Conservation (phyloP, 1,140 invertebrate species). For the Ips typographus region DNA sequence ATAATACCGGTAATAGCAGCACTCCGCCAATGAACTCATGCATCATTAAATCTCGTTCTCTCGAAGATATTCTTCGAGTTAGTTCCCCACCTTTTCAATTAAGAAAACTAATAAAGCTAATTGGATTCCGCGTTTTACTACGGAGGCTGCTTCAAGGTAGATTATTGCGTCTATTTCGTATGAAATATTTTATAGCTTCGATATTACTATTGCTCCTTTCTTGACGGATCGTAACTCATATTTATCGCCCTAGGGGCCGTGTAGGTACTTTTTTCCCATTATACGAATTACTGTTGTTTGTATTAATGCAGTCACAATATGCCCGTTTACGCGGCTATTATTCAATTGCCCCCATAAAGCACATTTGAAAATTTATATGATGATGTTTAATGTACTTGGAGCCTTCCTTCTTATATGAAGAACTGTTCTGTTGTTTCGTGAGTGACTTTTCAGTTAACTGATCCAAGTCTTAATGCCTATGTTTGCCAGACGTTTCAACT, state of each 20-base stretch:
- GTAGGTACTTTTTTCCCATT: slow-evolving; percentile 2
- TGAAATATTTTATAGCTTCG: slow-evolving; percentile 16
- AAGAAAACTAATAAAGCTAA: slow-evolving; percentile 33
- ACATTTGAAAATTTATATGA: not conserved
- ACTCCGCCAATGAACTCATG: slow-evolving; percentile 21
- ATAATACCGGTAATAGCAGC: not conserved
- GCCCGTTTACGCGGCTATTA: slow-evolving; percentile 6
- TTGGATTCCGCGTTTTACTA: slow-evolving; percentile 26
- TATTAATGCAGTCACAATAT: slow-evolving; percentile 12
- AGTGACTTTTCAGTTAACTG: too few relatives aligned
- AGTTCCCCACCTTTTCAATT: slow-evolving; percentile 33
- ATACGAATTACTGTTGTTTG: not conserved
- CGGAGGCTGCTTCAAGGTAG: slow-evolving; percentile 7
- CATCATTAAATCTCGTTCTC: slow-evolving; percentile 28
- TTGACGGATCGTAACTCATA: not conserved
- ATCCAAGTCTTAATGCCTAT: too few relatives aligned
- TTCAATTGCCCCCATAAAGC: not conserved
- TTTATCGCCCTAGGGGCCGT: not conserved
- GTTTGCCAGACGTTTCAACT: not conserved
- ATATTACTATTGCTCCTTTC: slow-evolving; percentile 4
- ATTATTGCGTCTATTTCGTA: slow-evolving; percentile 2
- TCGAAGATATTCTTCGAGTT: slow-evolving; percentile 18
- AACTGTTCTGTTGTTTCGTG: too few relatives aligned
- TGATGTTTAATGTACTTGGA: too few relatives aligned
- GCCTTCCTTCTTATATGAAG: too few relatives aligned